phyloP scores from a whole-genome alignment of 2,888 invertebrate genomes.

The Zelleria hepariella region DNA sequence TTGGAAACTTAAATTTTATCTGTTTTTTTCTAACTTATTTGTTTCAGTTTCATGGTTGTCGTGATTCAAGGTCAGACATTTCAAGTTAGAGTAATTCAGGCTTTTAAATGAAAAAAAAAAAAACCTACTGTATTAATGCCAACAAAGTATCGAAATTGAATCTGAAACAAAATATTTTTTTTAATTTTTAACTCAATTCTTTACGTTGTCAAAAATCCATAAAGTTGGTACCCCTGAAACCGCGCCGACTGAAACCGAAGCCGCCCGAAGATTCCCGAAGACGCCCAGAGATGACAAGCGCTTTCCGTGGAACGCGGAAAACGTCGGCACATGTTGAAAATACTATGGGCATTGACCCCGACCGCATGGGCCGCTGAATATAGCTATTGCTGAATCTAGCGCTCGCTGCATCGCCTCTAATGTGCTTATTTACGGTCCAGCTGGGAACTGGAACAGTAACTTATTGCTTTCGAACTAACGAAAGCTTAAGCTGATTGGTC shows the following conservation, averaged over 20 bases:
- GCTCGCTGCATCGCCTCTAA: conserved; percentile 36
- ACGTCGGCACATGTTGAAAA: conserved; percentile 70
- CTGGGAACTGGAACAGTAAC: neutral
- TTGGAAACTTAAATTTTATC: no score
- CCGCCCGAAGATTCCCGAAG: conserved; percentile 37
- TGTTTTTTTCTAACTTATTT: no score
- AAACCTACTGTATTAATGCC: no score
- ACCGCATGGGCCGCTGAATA: conserved; percentile 48
- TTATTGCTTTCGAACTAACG: neutral
- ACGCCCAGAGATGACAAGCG: conserved; percentile 55
- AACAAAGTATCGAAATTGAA: no score
- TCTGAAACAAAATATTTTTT: no score
- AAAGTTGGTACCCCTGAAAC: conserved; percentile 15
- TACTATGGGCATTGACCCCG: conserved; percentile 69
- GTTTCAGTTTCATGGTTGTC: no score
- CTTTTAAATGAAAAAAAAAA: no score
- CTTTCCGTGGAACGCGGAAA: conserved; percentile 71
- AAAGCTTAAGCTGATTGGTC: neutral
- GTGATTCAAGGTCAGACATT: no score
- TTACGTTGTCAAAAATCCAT: neutral
- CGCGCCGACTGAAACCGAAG: conserved; percentile 19
- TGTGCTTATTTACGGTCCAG: conserved; percentile 33
- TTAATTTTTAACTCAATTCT: no score
- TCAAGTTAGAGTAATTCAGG: no score
- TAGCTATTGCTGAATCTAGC: conserved; percentile 65